Percentiles rank a stretch among this genome's conserved stretches.
phyloP scores from a whole-genome alignment of 2,888 invertebrate genomes.

The Fabriciana adippe region DNA sequence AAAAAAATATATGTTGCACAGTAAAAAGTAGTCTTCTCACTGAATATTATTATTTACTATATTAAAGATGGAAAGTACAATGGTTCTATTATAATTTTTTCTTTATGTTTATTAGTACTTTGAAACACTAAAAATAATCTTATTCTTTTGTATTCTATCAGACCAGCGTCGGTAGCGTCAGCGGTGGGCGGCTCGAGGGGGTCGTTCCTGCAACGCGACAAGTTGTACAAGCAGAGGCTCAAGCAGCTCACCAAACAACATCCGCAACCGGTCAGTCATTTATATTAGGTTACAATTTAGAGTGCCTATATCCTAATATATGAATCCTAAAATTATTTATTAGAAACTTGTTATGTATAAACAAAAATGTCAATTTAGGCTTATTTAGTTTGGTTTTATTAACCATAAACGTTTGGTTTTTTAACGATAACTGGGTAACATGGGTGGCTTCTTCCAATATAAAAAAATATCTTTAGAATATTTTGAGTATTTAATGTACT shows the following conservation, averaged over 20 bases:
- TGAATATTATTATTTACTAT: background rate
- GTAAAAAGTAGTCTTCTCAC: background rate
- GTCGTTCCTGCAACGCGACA: conserved; percentile 73
- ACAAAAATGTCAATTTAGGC: too few species aligned
- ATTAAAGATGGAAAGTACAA: background rate
- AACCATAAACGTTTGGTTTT: too few species aligned
- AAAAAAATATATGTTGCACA: background rate
- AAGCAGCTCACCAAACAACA: conserved; percentile 73
- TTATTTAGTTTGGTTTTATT: too few species aligned
- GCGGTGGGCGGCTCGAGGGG: conserved; percentile 65
- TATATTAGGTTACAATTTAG: background rate
- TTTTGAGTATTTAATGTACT: too few species aligned
- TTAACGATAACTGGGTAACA: too few species aligned
- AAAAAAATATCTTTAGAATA: too few species aligned
- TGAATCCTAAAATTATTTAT: too few species aligned
- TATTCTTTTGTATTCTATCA: conserved; percentile 37
- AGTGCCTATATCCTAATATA: background rate
- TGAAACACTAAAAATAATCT: background rate
- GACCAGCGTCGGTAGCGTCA: conserved; percentile 67
- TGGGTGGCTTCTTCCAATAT: too few species aligned
- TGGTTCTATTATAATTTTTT: background rate
- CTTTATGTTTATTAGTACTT: background rate
- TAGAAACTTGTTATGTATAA: too few species aligned
- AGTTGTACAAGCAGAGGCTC: conserved; percentile 73
- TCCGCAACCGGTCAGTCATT: conserved; percentile 64